These are phyloP conservation scores for Cepphus grylle DNA, from an alignment of 2,113 vertebrate genomes.

Conservation along the genomic window DNA sequence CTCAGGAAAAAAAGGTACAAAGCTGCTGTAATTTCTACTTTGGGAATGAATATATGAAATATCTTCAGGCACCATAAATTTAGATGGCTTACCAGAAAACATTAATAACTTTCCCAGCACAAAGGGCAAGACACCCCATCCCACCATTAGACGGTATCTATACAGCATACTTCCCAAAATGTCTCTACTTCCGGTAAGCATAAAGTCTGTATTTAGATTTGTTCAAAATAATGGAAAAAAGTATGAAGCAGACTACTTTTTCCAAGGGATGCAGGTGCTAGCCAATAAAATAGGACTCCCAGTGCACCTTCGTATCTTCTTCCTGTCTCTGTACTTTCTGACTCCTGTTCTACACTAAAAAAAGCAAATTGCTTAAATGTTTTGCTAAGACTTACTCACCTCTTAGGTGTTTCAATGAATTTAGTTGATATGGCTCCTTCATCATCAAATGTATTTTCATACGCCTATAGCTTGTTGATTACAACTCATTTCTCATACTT, in stretches of 20 bases:
- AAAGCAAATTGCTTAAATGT: neutral
- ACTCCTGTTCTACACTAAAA: neutral
- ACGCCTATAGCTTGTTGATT: neutral
- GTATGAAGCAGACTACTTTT: neutral
- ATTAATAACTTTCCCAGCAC: neutral
- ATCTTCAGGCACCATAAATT: neutral
- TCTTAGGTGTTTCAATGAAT: neutral
- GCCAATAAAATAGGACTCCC: neutral
- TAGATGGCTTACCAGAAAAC: neutral
- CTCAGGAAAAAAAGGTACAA: neutral
- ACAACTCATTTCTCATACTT: neutral
- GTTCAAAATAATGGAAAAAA: neutral
- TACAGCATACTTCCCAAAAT: neutral
- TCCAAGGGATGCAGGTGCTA: neutral
- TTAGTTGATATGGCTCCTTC: neutral
- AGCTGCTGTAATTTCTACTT: slow-evolving; percentile 1
- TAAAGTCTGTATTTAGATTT: neutral
- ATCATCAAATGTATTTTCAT: neutral
- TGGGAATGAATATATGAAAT: neutral
- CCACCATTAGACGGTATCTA: neutral
- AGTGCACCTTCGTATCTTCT: neutral
- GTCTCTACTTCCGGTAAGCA: neutral
- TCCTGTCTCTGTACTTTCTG: neutral
- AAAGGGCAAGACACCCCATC: neutral
- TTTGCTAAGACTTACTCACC: neutral